These are phyloP conservation scores for Thunnus thynnus DNA, from an alignment of 2,113 vertebrate genomes.

Conservation along the genomic window DNA sequence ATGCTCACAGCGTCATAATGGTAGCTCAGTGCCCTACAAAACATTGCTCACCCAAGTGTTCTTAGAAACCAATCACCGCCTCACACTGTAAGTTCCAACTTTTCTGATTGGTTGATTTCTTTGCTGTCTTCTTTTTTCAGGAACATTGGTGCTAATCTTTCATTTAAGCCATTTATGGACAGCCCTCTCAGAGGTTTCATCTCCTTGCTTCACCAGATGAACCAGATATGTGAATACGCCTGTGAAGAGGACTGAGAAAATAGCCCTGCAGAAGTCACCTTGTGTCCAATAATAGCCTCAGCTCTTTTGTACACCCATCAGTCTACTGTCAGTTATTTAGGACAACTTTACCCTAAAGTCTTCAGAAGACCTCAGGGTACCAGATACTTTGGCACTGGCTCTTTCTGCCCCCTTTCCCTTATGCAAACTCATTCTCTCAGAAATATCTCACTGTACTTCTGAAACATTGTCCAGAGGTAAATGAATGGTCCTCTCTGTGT, in stretches of 20 bases:
- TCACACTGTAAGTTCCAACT: not conserved
- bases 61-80: conserved; percentile 14
- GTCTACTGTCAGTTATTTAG: conserved; percentile 75
- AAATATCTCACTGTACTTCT: conserved; percentile 31
- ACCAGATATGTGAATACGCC: conserved; percentile 62
- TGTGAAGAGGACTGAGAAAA: conserved; percentile 56
- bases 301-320: conserved; percentile 71
- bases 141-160: conserved; percentile 35
- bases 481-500: conserved; percentile 11
- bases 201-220: conserved; percentile 49
- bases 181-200: conserved; percentile 44
- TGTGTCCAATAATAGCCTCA: conserved; percentile 67
- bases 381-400: conserved; percentile 43
- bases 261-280: conserved; percentile 72
- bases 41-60: conserved; percentile 31
- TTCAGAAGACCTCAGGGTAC: conserved; percentile 50
- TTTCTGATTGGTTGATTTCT: conserved; percentile 25
- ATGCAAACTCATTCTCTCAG: conserved; percentile 27
- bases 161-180: conserved; percentile 58
- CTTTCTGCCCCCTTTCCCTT: conserved; percentile 13
- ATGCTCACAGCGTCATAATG: conserved; percentile 17
- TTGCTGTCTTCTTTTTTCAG: not conserved
- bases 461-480: conserved; percentile 5
- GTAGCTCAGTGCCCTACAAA: conserved; percentile 47
- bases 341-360: conserved; percentile 69